Percentiles rank a stretch among this genome's conserved stretches.
Conservation (phyloP, 2,888 invertebrate genomes). For the Agelastica alni region DNA sequence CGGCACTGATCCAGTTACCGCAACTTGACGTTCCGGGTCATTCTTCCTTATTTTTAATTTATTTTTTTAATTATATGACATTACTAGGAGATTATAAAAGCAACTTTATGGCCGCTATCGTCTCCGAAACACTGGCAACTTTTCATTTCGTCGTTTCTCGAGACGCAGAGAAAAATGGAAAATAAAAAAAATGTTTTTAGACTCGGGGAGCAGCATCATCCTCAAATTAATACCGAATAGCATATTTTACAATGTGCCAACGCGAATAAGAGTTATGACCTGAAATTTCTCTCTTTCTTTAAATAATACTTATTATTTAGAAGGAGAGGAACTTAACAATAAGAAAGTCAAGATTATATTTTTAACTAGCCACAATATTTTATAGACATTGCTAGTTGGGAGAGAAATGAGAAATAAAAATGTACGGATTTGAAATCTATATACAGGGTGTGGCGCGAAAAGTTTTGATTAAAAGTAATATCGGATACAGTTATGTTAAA, state of each 20-base stretch:
- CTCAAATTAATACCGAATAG: conserved; percentile 18
- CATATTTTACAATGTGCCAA: conserved; percentile 16
- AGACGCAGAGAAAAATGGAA: conserved; percentile 18
- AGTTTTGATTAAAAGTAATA: too few species aligned
- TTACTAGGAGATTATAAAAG: conserved; percentile 26
- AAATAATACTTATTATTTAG: conserved; percentile 6
- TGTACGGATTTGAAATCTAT: neutral
- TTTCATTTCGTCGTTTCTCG: conserved; percentile 27
- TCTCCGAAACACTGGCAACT: conserved; percentile 23
- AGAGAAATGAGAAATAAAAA: too few species aligned
- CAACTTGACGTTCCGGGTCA: conserved; percentile 17
- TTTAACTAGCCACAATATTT: neutral
- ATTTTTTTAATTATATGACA: conserved; percentile 30
- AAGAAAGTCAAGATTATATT: conserved; percentile 4
- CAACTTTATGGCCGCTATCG: conserved; percentile 23
- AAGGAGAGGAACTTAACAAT: neutral
- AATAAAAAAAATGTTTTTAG: conserved; percentile 22
- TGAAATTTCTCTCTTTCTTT: conserved; percentile 8
- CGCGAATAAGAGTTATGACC: conserved; percentile 12
- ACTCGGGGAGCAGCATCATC: conserved; percentile 11
- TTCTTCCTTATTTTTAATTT: conserved; percentile 18
- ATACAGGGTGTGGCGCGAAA: too few species aligned
- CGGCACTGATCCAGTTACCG: neutral
- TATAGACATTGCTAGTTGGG: too few species aligned
- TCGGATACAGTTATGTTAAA: too few species aligned